These are phyloP conservation scores for Macrochelys suwanniensis DNA, from an alignment of 2,797 vertebrate genomes.

Conservation along the genomic window DNA sequence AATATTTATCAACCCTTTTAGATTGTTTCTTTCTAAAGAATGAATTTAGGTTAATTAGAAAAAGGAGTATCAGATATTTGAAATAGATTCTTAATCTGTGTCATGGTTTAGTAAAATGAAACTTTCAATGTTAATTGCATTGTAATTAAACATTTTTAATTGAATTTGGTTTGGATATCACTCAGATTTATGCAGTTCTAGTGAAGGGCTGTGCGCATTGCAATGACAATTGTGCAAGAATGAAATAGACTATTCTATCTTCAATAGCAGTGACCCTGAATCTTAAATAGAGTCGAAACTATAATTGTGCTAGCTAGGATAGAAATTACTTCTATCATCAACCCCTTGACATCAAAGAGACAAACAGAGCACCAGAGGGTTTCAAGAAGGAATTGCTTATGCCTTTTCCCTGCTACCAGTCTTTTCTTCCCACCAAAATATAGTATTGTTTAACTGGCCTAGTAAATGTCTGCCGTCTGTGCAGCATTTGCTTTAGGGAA, in stretches of 20 bases:
- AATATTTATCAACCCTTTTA: not conserved
- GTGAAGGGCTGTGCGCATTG: not conserved
- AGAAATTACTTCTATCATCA: too few relatives aligned
- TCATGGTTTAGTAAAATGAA: slow-evolving; percentile 24
- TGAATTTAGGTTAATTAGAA: not conserved
- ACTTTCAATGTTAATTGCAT: slow-evolving; percentile 26
- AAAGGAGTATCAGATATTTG: not conserved
- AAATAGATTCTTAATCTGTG: not conserved
- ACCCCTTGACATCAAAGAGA: too few relatives aligned
- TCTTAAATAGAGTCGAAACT: too few relatives aligned
- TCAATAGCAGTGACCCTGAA: not conserved
- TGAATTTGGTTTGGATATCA: slow-evolving; percentile 22
- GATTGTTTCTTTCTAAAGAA: not conserved
- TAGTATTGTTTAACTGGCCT: too few relatives aligned
- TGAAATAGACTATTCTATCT: not conserved
- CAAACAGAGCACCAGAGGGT: too few relatives aligned
- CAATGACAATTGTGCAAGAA: not conserved
- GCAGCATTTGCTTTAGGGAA: not conserved
- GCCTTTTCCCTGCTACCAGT: too few relatives aligned
- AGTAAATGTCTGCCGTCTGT: not conserved
- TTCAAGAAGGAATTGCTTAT: too few relatives aligned
- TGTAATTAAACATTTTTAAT: slow-evolving; percentile 36
- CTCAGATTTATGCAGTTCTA: slow-evolving; percentile 3
- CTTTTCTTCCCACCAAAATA: too few relatives aligned
- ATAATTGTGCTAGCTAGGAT: too few relatives aligned